Base-by-base conservation (phyloP, 2,797 vertebrate species). In the Melopsittacus undulatus region DNA sequence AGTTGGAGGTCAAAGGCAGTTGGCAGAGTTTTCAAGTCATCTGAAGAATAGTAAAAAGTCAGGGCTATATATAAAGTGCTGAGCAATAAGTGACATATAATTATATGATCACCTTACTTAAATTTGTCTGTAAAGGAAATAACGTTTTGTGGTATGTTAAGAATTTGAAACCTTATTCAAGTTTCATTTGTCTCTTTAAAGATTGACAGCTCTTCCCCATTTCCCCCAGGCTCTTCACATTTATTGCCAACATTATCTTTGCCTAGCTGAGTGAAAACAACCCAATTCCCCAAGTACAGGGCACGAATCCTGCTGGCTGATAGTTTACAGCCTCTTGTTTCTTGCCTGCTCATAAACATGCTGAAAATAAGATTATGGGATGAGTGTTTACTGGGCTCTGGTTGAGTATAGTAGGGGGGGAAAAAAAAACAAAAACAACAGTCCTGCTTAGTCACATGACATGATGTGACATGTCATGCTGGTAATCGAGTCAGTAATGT, bases 1-100 rank as follows among this genome's bases (percentile, higher is more conserved):
- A 72, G 95, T 95, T 87, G 97, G 94, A 96, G 97, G 97, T 84
- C 83, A 97, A 82, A 96, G 97, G 74, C 77, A 94, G 70, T 95
- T 98, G 83, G 97, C 96, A 74, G 97, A 97, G 85, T 76, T 98
- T 82, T 95, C 95, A 68, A 94, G 89, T 80, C 83, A 95, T 72
- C 64, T 89, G 34, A 68, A 46, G 61, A 91, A 70, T 38, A 69
- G 87, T 59, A 91, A 93, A 69, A 97, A 97, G 89, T 97, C 93
- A 97, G 92, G 87, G 67, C 67, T 86, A 83, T 84, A 80, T 61
- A 69, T 92, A 92, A 72, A 87, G 6, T 83, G 62, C 85, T 69
- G 88, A 88, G 80, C 77, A 73, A 7, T n/a, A 74, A 83, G 45
- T 52, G 45, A 64, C n/a, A 64, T 78, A 26, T 45, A 72, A 62